Conservation (phyloP, 2,113 vertebrate species). For the Fregata magnificens region DNA sequence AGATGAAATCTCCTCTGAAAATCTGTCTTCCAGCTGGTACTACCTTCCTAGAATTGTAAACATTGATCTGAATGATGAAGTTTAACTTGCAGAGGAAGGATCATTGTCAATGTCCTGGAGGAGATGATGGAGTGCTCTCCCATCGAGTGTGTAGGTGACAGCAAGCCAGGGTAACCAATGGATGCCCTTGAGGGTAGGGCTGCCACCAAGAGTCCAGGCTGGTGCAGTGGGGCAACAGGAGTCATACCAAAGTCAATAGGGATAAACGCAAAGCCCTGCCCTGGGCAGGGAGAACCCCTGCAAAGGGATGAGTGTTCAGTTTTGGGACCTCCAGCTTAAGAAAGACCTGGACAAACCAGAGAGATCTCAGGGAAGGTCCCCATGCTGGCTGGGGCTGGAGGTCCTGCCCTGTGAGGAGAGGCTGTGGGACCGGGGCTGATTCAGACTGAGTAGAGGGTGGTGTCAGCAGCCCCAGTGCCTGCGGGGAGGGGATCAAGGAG, state of each 20-base stretch:
- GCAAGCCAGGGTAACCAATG: background rate
- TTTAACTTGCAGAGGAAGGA: background rate
- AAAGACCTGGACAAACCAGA: background rate
- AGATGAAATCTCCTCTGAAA: background rate
- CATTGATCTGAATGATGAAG: background rate
- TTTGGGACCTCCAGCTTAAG: background rate
- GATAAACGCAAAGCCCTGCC: background rate
- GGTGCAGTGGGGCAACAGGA: background rate
- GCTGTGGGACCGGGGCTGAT: background rate
- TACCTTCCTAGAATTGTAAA: background rate
- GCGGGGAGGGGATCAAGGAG: background rate
- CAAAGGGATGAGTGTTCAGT: background rate
- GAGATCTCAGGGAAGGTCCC: background rate
- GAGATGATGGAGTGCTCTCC: background rate
- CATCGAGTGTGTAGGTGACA: background rate
- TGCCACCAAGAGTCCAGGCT: background rate
- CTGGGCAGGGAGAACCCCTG: background rate
- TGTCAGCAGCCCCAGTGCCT: background rate
- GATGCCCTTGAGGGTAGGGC: background rate
- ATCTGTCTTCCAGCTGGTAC: background rate
- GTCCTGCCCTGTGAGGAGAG: background rate
- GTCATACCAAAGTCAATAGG: background rate
- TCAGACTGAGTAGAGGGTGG: background rate
- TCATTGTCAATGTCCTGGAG: background rate
- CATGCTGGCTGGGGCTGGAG: rapidly evolving